phyloP scores from a whole-genome alignment of 1,140 invertebrate species.

The Andrena cerasifolii region DNA sequence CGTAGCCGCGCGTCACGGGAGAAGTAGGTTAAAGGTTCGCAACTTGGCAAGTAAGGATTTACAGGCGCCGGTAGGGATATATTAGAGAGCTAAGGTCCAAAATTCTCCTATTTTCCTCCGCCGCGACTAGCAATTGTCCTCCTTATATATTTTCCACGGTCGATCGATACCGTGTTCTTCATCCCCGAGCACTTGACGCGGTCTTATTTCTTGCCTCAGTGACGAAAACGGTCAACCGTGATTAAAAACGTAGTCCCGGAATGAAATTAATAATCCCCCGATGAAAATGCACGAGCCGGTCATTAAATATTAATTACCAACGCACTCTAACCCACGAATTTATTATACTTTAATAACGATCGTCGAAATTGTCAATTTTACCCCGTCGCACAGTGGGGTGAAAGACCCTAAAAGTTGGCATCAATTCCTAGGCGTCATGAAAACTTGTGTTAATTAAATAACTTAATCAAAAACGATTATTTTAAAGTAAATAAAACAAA shows the following conservation, averaged over 20 bases:
- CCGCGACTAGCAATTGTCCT: slow-evolving; percentile 6
- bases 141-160: slow-evolving; percentile 12
- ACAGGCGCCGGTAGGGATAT: slow-evolving; percentile 29
- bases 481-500: too few species aligned
- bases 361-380: too few species aligned
- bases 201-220: slow-evolving; percentile 3
- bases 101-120: slow-evolving; percentile 28
- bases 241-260: slow-evolving; percentile 2
- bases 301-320: too few species aligned
- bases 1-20: background rate
- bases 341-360: too few species aligned
- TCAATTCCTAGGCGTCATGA: too few species aligned
- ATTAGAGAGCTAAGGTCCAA: slow-evolving; percentile 45
- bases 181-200: background rate
- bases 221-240: slow-evolving; percentile 7
- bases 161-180: slow-evolving; percentile 26
- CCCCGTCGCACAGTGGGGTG: too few species aligned
- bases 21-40: slow-evolving; percentile 56
- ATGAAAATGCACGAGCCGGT: too few species aligned
- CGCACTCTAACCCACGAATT: too few species aligned
- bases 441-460: too few species aligned
- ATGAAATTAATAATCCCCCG: background rate
- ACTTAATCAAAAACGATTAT: too few species aligned
- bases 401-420: too few species aligned
- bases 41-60: slow-evolving; percentile 34